Evolutionary conservation across 2,797 vertebrate species (phyloP).

Genomic region (Periophthalmus magnuspinnatus): DNA sequence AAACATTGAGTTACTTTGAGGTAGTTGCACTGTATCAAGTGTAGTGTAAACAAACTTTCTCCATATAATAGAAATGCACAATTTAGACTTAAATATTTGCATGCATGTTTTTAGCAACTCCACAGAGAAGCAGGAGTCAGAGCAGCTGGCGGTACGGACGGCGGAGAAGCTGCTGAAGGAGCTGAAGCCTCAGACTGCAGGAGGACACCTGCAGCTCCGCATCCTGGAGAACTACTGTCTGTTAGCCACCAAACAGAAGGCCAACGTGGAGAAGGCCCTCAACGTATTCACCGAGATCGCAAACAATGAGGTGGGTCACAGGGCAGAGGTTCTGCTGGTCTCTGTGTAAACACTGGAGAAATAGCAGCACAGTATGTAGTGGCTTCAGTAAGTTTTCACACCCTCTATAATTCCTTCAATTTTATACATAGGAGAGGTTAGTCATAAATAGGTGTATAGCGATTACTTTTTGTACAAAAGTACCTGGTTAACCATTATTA

Average conservation of each 20-base stretch:
- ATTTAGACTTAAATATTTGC: too few species aligned
- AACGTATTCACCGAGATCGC: constrained; percentile 90
- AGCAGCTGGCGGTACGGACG: constrained; percentile 92
- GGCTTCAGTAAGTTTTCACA: not conserved
- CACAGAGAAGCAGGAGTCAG: constrained; percentile 94
- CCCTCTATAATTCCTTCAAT: not conserved
- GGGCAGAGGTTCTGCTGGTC: constrained; percentile 30
- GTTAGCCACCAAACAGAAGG: constrained; percentile 93
- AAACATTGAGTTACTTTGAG: not conserved
- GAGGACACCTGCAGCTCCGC: constrained; percentile 87
- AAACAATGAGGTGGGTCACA: constrained; percentile 85
- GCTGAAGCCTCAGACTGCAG: constrained; percentile 89
- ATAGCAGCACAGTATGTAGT: not conserved
- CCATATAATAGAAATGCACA: too few species aligned
- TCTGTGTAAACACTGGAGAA: constrained; percentile 34
- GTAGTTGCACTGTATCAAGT: too few species aligned
- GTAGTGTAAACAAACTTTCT: too few species aligned
- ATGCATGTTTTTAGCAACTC: constrained; percentile 79
- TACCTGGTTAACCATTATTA: too few species aligned
- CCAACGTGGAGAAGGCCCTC: constrained; percentile 90
- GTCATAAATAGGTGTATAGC: too few species aligned
- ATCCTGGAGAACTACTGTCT: constrained; percentile 95
- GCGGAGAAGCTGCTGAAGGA: constrained; percentile 97
- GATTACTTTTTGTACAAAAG: too few species aligned
- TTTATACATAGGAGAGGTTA: not conserved